A percentile compares a stretch with the other conserved stretches of the same genome.
phyloP scores from a whole-genome alignment of 2,797 vertebrate species.

The Phoeniculus purpureus region DNA sequence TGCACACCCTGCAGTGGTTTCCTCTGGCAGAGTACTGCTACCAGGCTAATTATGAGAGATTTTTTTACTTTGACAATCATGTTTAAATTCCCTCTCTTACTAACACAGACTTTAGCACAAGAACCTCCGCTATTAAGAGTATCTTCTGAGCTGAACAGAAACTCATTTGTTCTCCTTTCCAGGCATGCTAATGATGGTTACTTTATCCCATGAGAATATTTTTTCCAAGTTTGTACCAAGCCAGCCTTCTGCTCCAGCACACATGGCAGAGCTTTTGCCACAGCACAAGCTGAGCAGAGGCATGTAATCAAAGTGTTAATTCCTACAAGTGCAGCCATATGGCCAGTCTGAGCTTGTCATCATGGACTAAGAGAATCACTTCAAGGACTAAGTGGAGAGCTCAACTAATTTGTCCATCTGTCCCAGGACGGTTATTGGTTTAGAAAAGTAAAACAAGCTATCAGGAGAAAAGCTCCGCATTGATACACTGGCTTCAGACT shows the following conservation, averaged over 20 bases:
- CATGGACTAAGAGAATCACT: slow-evolving; percentile 63
- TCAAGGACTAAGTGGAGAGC: slow-evolving; percentile 57
- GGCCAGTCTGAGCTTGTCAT: slow-evolving; percentile 74
- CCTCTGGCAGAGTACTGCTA: not conserved
- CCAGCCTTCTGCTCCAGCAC: not conserved
- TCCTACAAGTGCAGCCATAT: slow-evolving; percentile 74
- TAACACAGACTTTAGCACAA: not conserved
- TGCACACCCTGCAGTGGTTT: not conserved
- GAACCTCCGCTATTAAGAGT: not conserved
- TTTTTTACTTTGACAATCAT: not conserved
- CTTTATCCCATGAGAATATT: not conserved
- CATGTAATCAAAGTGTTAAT: slow-evolving; percentile 18
- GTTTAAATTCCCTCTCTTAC: not conserved
- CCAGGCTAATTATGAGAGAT: rapidly evolving
- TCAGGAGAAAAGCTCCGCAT: not conserved
- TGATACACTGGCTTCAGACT: not conserved
- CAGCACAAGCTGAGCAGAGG: not conserved
- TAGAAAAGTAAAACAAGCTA: slow-evolving; percentile 35
- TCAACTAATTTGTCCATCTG: slow-evolving; percentile 68
- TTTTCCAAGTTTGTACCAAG: not conserved
- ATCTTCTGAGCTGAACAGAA: not conserved
- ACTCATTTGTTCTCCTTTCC: slow-evolving; percentile 3
- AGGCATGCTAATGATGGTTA: not conserved
- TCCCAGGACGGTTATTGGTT: slow-evolving; percentile 41
- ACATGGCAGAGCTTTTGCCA: slow-evolving; percentile 7